Conservation (phyloP, 2,888 invertebrate genomes). For the Tridacna gigas region DNA sequence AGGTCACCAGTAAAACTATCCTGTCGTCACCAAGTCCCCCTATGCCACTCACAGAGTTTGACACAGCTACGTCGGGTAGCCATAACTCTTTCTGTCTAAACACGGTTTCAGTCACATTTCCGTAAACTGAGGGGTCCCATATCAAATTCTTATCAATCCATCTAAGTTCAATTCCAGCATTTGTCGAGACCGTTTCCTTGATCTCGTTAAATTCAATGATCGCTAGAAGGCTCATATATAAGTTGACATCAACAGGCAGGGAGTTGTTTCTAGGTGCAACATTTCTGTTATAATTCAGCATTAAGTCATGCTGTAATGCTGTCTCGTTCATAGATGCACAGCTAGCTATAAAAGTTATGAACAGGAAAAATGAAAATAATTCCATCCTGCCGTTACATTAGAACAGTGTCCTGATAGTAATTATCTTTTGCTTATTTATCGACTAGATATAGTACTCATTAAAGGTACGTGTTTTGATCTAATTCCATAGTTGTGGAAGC, state of each 20-base stretch:
- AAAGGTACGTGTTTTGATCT: too few species aligned
- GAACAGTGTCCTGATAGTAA: background rate
- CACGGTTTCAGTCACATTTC: background rate
- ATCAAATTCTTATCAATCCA: slow-evolving; percentile 10
- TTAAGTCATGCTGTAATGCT: background rate
- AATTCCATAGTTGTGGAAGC: background rate
- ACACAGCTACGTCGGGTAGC: slow-evolving; percentile 3
- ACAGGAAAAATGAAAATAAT: background rate
- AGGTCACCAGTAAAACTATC: background rate
- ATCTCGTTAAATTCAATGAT: slow-evolving; percentile 19
- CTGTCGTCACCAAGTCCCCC: background rate
- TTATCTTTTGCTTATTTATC: background rate
- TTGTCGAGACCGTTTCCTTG: background rate
- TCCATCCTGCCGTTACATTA: background rate
- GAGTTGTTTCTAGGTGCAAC: slow-evolving; percentile 5
- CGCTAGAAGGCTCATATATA: slow-evolving; percentile 3
- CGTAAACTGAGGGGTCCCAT: background rate
- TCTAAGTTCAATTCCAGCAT: background rate
- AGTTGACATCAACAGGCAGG: background rate
- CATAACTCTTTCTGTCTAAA: slow-evolving; percentile 21
- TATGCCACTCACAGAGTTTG: slow-evolving; percentile 3
- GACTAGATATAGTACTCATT: background rate
- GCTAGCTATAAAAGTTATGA: background rate
- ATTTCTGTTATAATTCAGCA: slow-evolving; percentile 16
- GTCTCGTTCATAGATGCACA: background rate